Base-by-base conservation (phyloP, 1,140 invertebrate species). In the Liolophura sinensis region DNA sequence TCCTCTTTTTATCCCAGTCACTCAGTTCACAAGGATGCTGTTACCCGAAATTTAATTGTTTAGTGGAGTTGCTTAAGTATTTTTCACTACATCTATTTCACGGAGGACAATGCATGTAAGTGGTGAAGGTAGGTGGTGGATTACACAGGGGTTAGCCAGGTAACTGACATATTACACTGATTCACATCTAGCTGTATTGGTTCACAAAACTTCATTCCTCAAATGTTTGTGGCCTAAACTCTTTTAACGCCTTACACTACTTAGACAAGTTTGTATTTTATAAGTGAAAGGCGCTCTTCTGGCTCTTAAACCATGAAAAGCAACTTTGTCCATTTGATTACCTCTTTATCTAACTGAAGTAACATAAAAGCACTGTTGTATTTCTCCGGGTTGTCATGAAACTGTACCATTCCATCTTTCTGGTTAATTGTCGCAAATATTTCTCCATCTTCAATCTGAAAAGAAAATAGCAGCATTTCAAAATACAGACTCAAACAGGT, bases 351-450 rank as follows among this genome's bases (percentile, higher is more conserved):
- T 55, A 98, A 82, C 59, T 92, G 89, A 69, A 91, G 89, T 70
- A 98, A 87, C 87, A 96, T 96, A 67, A 89, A 87, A 0, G 93
- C 91, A 64, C 92, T 93, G 73, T 96, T 92, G 80, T 95, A 97
- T 81, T 96, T 96, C 82, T 98, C 95, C 46, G 96, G 95, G 86
- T 94, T 94, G 82, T 98, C 95, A 70, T 94, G 90, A 81, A 99
- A 98, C 27, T 95, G 87, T 18, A 99, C 96, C 96, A 98, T 99
- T 15, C 96, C 96, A 86, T 98, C 96, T 84, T 95, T 96, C 85
- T 98, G 94, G 87, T 98, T 97, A 61, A 99, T 98, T 69, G 92
- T 93, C 0, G 96, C 96, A 88, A 92, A 97, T 72, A 99, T 98
- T 87, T 98, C 94, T 60, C 93, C 92, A 85, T 97, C 94, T 87